Evolutionary conservation across 2,113 vertebrate species (phyloP).

Genomic region (Siphamia tubifer): DNA sequence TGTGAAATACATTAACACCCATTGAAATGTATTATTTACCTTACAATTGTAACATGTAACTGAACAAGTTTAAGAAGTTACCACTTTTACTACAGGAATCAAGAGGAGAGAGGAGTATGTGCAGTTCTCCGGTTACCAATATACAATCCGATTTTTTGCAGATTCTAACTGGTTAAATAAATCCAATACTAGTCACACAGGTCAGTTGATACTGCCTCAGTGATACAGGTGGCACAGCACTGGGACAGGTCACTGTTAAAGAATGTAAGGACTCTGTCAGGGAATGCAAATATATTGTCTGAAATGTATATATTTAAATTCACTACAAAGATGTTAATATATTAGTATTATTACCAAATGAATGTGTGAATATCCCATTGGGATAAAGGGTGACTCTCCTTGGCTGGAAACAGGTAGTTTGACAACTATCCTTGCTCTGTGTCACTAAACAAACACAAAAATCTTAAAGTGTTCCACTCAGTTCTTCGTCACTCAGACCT

Average conservation of each 20-base stretch:
- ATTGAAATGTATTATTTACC: not conserved
- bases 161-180: not conserved
- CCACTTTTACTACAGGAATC: not conserved
- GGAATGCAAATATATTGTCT: slow-evolving; percentile 14
- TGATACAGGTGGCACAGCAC: not conserved
- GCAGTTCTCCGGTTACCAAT: not conserved
- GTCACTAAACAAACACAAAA: not conserved
- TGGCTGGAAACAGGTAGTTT: not conserved
- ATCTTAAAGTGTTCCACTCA: slow-evolving; percentile 4
- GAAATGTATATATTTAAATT: slow-evolving; percentile 2
- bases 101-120: not conserved
- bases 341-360: not conserved
- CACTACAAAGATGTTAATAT: not conserved
- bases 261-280: slow-evolving; percentile 44
- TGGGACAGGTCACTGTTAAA: slow-evolving; percentile 11
- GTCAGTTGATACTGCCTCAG: not conserved
- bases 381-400: not conserved
- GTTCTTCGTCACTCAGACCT: not conserved
- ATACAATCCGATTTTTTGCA: not conserved
- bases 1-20: not conserved
- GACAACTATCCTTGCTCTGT: not conserved
- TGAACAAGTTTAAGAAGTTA: not conserved
- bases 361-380: slow-evolving; percentile 9
- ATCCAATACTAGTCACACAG: not conserved
- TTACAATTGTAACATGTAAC: not conserved